Conservation (phyloP, 1,140 invertebrate genomes). For the Leptoteleia sp. region DNA sequence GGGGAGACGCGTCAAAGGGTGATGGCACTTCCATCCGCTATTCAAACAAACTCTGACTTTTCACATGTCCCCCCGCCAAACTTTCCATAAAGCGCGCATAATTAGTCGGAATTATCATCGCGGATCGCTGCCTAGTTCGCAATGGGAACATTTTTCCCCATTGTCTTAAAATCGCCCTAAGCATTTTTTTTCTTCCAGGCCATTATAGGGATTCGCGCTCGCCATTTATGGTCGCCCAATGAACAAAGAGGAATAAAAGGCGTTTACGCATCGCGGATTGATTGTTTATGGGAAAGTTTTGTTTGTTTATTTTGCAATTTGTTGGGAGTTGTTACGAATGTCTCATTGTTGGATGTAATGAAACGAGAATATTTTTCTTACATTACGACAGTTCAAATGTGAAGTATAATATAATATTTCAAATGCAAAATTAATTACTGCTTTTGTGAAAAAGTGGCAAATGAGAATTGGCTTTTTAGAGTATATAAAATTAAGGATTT, state of each 20-base stretch:
- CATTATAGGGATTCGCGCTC: conserved; percentile 28
- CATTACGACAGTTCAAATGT: too few relatives aligned
- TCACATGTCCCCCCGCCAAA: conserved; percentile 22
- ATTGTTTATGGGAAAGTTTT: too few relatives aligned
- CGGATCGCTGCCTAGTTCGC: conserved; percentile 43
- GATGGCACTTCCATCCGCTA: conserved; percentile 22
- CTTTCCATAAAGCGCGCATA: conserved; percentile 51
- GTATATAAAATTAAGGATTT: too few relatives aligned
- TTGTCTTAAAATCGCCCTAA: conserved; percentile 34
- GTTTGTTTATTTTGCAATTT: too few relatives aligned
- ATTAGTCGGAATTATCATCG: conserved; percentile 45
- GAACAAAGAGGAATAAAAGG: conserved; percentile 25
- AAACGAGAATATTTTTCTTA: too few relatives aligned
- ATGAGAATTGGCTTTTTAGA: too few relatives aligned
- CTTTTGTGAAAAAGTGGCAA: too few relatives aligned
- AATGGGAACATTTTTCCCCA: conserved; percentile 50
- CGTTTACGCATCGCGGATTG: too few relatives aligned
- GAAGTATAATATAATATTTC: too few relatives aligned
- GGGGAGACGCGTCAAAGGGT: conserved; percentile 15
- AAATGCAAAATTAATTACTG: too few relatives aligned
- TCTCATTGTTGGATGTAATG: too few relatives aligned
- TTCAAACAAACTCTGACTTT: conserved; percentile 41
- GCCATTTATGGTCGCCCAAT: conserved; percentile 22
- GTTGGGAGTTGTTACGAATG: too few relatives aligned
- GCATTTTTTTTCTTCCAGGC: conserved; percentile 26